These are phyloP conservation scores for Paraplagusia blochii DNA, from an alignment of 2,113 vertebrate genomes.

Conservation along the genomic window DNA sequence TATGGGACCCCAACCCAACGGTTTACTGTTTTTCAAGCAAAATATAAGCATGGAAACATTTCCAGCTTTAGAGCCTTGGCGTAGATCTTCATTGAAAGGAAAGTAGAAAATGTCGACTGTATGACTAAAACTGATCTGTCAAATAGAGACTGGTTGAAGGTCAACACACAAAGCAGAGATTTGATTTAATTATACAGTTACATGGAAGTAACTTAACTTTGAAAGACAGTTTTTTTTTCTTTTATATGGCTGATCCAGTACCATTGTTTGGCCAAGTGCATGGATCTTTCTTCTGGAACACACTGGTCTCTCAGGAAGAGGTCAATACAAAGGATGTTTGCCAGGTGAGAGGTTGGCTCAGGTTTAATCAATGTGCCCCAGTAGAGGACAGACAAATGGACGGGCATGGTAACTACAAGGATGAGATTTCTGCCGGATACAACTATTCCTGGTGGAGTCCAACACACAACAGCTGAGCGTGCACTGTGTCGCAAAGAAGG, in stretches of 20 bases:
- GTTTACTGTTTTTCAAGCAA: no score
- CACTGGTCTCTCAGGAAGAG: constrained; percentile 46
- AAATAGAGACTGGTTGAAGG: no score
- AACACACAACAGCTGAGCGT: constrained; percentile 46
- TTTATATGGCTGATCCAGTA: constrained; percentile 31
- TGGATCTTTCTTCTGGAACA: constrained; percentile 27
- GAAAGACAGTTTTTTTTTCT: no score
- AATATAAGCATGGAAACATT: no score
- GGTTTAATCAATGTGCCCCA: constrained; percentile 58
- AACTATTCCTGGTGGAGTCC: constrained; percentile 58
- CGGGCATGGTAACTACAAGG: constrained; percentile 41
- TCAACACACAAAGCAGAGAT: no score
- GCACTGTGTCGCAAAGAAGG: constrained; percentile 28
- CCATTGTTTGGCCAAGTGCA: constrained; percentile 34
- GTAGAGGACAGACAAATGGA: constrained; percentile 28
- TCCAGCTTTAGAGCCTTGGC: no score
- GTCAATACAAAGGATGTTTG: constrained; percentile 51
- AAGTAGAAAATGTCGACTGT: no score
- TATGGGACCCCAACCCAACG: no score
- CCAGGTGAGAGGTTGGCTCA: constrained; percentile 63
- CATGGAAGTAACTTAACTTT: no score
- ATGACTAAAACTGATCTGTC: no score
- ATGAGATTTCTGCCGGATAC: constrained; percentile 29
- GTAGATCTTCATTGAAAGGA: no score
- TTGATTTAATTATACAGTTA: no score